Evolutionary conservation across 2,113 vertebrate species (phyloP).

Genomic region (Ammospiza caudacuta): DNA sequence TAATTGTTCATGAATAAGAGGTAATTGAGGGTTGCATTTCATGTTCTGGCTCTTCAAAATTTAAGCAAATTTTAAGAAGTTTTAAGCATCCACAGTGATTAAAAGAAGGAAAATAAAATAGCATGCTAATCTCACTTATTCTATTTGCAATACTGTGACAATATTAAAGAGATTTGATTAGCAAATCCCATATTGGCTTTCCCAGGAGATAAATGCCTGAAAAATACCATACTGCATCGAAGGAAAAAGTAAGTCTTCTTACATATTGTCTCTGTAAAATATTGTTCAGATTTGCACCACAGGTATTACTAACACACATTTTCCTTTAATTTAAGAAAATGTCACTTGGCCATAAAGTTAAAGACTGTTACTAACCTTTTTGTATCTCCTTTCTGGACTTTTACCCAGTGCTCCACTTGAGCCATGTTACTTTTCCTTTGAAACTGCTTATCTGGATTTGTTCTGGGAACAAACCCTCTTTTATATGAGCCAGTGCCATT

Average conservation of each 20-base stretch:
- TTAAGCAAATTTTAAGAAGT: not conserved
- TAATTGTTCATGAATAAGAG: not conserved
- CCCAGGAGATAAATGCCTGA: not conserved
- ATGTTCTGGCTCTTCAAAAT: not conserved
- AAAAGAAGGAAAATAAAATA: not conserved
- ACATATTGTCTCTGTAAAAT: not conserved
- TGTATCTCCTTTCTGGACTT: constrained; percentile 89
- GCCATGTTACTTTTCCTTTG: constrained; percentile 89
- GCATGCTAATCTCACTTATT: not conserved
- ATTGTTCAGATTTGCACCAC: not conserved
- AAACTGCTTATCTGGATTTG: constrained; percentile 84
- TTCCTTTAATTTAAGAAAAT: not conserved
- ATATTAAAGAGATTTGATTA: not conserved
- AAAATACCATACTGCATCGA: not conserved
- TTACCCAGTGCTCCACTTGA: constrained; percentile 95
- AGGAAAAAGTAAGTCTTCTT: not conserved
- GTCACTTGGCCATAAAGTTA: not conserved
- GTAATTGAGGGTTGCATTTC: not conserved
- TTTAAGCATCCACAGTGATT: not conserved
- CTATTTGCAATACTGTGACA: not conserved
- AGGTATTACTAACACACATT: not conserved
- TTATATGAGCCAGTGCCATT: constrained; percentile 86
- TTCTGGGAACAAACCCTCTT: constrained; percentile 77
- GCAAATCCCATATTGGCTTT: not conserved
- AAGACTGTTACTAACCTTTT: constrained; percentile 85